Conservation (phyloP, 2,113 vertebrate species). For the Rhabdornis inornatus region DNA sequence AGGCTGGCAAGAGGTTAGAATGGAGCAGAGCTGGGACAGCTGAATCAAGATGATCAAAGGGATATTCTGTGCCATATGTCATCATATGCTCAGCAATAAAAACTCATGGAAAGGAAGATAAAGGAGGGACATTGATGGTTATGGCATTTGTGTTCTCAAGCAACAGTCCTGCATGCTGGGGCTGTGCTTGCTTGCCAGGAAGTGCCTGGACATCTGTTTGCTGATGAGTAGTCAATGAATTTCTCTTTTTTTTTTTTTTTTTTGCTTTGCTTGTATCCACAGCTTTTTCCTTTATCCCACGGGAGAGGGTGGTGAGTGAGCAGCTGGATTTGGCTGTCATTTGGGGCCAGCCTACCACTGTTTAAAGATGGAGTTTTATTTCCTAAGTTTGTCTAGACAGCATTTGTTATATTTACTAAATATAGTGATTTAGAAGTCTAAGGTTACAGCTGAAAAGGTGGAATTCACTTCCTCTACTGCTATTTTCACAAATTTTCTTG, state of each 20-base stretch:
- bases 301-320: background rate
- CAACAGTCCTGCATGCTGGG: background rate
- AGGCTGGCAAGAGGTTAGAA: background rate
- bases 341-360: background rate
- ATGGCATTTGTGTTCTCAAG: background rate
- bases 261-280: background rate
- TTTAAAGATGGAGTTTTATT: background rate
- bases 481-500: background rate
- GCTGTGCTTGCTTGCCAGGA: background rate
- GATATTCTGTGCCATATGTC: background rate
- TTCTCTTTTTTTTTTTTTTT: background rate
- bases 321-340: background rate
- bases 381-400: background rate
- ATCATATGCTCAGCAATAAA: background rate
- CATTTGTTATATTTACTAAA: background rate
- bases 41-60: background rate
- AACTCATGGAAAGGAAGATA: background rate
- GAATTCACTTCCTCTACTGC: background rate
- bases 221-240: background rate
- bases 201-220: background rate
- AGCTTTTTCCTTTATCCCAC: background rate
- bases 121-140: background rate
- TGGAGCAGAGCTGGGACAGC: background rate
- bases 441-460: background rate
- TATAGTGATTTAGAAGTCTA: background rate